These are phyloP conservation scores for Platycheirus albimanus DNA, from an alignment of 2,888 invertebrate genomes.

Conservation along the genomic window DNA sequence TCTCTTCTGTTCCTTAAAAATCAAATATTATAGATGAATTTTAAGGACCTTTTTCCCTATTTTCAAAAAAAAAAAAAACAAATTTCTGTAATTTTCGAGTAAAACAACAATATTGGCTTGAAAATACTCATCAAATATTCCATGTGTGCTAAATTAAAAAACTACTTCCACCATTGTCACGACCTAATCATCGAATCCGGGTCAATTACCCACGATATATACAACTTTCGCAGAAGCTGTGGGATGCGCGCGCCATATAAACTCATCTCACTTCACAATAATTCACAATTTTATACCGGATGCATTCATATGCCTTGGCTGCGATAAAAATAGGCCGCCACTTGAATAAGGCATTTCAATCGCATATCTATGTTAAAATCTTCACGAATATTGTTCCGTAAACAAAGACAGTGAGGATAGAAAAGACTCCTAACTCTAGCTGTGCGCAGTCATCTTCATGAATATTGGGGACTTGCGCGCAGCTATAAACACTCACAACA, in stretches of 20 bases:
- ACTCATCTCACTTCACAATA: conserved; percentile 19
- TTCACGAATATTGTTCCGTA: conserved; percentile 53
- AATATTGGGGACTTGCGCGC: conserved; percentile 41
- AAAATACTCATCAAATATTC: not conserved
- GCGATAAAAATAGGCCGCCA: conserved; percentile 50
- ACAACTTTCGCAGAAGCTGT: conserved; percentile 27
- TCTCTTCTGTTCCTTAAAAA: no score
- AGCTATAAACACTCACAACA: conserved; percentile 18
- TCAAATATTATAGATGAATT: no score
- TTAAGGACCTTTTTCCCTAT: no score
- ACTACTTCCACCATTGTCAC: not conserved
- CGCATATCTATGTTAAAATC: conserved; percentile 72
- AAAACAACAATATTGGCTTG: not conserved
- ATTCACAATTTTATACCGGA: conserved; percentile 51
- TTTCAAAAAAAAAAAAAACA: no score
- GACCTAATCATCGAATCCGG: conserved; percentile 27
- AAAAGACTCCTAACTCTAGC: conserved; percentile 51
- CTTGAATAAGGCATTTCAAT: conserved; percentile 63
- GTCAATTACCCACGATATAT: conserved; percentile 29
- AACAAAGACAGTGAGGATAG: not conserved
- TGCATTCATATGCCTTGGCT: not conserved
- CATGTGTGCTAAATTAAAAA: conserved; percentile 1
- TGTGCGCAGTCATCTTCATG: conserved; percentile 60
- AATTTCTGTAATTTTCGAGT: no score
- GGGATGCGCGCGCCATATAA: conserved; percentile 1